A percentile compares a stretch with the other conserved stretches of the same genome.
phyloP scores from a whole-genome alignment of 2,113 vertebrate genomes.

The Lagopus muta region DNA sequence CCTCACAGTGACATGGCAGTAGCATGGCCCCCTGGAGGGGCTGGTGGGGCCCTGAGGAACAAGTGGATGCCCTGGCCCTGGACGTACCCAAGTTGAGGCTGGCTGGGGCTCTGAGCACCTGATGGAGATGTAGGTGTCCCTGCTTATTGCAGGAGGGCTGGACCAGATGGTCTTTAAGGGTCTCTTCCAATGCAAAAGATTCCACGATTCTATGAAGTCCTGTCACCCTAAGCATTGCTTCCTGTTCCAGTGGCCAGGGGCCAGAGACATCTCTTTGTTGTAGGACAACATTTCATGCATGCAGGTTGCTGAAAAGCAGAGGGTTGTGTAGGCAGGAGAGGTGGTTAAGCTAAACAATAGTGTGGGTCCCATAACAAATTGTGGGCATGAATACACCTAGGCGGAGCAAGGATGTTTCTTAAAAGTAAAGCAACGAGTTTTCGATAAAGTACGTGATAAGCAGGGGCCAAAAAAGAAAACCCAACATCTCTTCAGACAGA shows the following conservation, averaged over 20 bases:
- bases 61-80: neutral
- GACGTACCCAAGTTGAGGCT: no score
- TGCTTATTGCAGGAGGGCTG: no score
- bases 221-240: slow-evolving; percentile 7
- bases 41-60: neutral
- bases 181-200: no score
- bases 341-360: slow-evolving; percentile 17
- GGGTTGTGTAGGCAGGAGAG: neutral
- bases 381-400: neutral
- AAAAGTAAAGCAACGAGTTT: neutral
- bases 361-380: neutral
- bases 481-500: neutral
- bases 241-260: neutral
- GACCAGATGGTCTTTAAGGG: no score
- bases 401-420: neutral
- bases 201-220: neutral
- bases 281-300: neutral
- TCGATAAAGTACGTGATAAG: neutral
- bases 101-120: no score
- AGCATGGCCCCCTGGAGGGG: neutral
- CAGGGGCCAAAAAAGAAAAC: neutral
- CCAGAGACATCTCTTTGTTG: neutral
- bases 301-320: neutral
- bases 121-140: no score
- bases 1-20: neutral